Conservation (phyloP, 35 echinoderm and acorn worm genomes). For the Nesometra sesokonis region DNA sequence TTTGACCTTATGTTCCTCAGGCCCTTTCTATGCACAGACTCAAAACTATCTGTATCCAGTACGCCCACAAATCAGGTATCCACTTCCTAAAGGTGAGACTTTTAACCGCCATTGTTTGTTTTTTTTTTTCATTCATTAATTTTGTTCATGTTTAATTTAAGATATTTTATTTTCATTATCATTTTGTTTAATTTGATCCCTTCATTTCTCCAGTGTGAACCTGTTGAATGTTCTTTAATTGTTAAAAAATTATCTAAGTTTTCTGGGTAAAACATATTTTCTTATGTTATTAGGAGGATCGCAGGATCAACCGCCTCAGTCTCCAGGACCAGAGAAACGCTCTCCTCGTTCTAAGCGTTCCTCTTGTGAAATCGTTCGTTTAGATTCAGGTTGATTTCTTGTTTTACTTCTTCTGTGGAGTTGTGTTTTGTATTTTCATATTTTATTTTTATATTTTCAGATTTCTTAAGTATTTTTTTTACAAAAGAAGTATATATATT, state of each 20-base stretch:
- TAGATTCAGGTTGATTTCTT: background rate
- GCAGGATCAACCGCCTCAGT: background rate
- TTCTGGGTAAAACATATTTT: background rate
- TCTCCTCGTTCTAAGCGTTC: background rate
- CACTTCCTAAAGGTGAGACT: background rate
- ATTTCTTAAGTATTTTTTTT: no score
- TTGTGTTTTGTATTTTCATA: no score
- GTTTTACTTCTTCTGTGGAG: background rate
- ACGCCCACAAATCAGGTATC: background rate
- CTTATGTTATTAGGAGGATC: background rate
- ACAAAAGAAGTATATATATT: no score
- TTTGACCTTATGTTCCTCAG: background rate
- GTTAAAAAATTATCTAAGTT: background rate
- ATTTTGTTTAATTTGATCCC: background rate
- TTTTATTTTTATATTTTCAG: no score
- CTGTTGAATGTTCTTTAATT: no score
- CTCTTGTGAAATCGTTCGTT: background rate
- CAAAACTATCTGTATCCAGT: background rate
- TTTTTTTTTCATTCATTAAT: background rate
- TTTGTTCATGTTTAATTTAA: background rate
- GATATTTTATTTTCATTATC: background rate
- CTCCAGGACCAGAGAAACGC: background rate
- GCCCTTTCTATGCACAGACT: background rate
- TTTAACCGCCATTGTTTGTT: background rate
- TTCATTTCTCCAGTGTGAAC: no score